Evolutionary conservation across 2,113 vertebrate genomes (phyloP), one percentile per base, ranked within the genome.

Genomic region (Nanorana parkeri): DNA sequence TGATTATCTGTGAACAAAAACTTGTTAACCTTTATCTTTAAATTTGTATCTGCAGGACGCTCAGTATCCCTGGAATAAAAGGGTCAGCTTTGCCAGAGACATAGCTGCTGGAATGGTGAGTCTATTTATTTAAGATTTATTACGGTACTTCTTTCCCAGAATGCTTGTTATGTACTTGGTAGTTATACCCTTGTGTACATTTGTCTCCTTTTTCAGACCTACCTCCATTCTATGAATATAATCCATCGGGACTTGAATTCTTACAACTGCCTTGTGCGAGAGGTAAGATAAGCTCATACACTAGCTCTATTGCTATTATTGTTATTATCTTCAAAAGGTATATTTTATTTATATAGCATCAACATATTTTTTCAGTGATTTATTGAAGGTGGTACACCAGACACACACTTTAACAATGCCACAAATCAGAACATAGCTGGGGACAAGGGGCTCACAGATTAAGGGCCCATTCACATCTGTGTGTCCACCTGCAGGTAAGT

Each of bases 211-310:
- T 54, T 47, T 63, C 84, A 95, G 94, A 91, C 96, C 24, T 99
- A 99, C 88, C 94, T 99, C 87, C 98, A 99, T 88, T 97, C 97
- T 86, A 98, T 99, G 98, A 98, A 97, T 90, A 97, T 99, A 87
- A 99, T 99, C 90, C 97, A 99, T 87, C 93, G 98, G 0, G 97
- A 99, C 88, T 95, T 99, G 88, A 99, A 99, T 90, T 99, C 97
- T 6, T 93, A 98, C 93, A 99, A 99, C 92, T 99, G 98, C 90
- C 94, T 99, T 0, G 97, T 99, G 73, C 93, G 95, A 36, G 97
- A 98, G 95, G 96, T 95, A 85, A 93, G 93, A 80, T 1, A 20
- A 17, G 13, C 6, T 4, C 6, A 36, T 36, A n/a, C n/a, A n/a
- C n/a, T n/a, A n/a, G n/a, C n/a, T n/a, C n/a, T n/a, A n/a, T n/a